A percentile compares a stretch with the other conserved stretches of the same genome.
Conservation (phyloP, 2,113 vertebrate genomes). For the Hyaena hyaena region DNA sequence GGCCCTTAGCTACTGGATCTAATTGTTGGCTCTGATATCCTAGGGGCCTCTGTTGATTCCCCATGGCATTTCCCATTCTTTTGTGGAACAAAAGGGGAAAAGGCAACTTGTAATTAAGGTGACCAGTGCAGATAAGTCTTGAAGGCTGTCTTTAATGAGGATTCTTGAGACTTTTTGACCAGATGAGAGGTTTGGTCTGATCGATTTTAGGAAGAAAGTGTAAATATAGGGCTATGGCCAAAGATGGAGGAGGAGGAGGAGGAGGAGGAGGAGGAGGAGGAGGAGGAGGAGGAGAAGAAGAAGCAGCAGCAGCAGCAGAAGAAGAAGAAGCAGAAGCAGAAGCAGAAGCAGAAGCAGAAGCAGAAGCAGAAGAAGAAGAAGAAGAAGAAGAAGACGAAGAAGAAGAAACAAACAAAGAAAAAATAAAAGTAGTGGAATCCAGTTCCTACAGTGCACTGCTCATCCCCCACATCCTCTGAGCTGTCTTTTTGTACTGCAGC, state of each 20-base stretch:
- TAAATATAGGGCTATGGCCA: not conserved
- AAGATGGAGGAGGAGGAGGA: too few species aligned
- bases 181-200: not conserved
- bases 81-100: not conserved
- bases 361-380: too few species aligned
- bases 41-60: not conserved
- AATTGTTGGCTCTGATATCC: not conserved
- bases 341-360: too few species aligned
- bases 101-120: not conserved
- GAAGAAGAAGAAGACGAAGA: too few species aligned
- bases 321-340: too few species aligned
- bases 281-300: too few species aligned
- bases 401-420: not conserved
- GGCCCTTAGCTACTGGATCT: not conserved
- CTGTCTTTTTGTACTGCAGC: not conserved
- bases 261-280: too few species aligned
- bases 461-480: not conserved
- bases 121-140: not conserved
- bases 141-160: not conserved
- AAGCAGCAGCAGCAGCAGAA: too few species aligned
- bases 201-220: not conserved
- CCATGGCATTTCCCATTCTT: not conserved
- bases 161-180: not conserved
- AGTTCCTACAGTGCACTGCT: not conserved
- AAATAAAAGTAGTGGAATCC: not conserved